A percentile compares a stretch with the other conserved stretches of the same genome.
Conservation (phyloP, 1,140 invertebrate genomes). For the Drosophila parvula region DNA sequence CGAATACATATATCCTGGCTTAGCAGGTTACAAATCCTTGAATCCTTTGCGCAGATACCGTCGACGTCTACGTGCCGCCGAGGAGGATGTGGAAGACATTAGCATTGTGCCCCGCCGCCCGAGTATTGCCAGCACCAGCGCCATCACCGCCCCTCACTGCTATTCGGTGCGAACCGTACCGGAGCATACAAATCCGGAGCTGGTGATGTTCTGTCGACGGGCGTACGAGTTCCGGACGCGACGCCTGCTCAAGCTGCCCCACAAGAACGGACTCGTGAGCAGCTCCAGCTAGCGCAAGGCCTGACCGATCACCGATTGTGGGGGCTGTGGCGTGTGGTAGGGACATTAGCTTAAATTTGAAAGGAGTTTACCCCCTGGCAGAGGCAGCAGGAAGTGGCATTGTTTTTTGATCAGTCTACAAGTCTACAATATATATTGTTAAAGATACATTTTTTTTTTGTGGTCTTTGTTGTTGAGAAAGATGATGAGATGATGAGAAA, state of each 20-base stretch:
- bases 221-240: conserved; percentile 97
- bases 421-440: conserved; percentile 26
- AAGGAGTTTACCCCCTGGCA: conserved; percentile 21
- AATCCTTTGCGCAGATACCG: conserved; percentile 84
- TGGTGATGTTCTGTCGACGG: conserved; percentile 96
- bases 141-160: conserved; percentile 5
- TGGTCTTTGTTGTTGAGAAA: conserved; percentile 28
- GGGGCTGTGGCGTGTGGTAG: conserved; percentile 6
- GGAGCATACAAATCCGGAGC: conserved; percentile 90
- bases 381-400: conserved; percentile 17
- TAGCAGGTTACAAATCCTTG: neutral
- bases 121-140: neutral
- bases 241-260: conserved; percentile 89
- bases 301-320: neutral
- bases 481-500: conserved; percentile 3
- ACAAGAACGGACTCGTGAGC: conserved; percentile 62
- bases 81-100: conserved; percentile 85
- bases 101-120: conserved; percentile 70
- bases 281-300: conserved; percentile 53
- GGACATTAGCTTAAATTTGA: conserved; percentile 51
- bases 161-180: conserved; percentile 86
- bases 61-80: conserved; percentile 85
- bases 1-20: no score
- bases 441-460: conserved; percentile 38
- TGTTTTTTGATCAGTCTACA: conserved; percentile 25